phyloP scores from a whole-genome alignment of 2,888 invertebrate genomes.

The Tricholauxania praeusta region DNA sequence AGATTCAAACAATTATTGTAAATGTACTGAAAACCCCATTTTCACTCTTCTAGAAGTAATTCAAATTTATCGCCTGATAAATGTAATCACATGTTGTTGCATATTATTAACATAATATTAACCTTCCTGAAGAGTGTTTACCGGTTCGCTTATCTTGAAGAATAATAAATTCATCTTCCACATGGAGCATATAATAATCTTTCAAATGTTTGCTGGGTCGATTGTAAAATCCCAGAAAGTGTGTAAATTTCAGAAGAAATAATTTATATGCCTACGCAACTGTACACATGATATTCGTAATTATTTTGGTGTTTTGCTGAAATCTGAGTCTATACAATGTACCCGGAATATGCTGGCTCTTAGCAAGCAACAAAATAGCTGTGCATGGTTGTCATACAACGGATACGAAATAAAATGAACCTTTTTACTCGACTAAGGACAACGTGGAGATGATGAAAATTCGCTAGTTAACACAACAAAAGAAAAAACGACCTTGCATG shows the following conservation, averaged over 20 bases:
- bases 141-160: no score
- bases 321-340: constrained; percentile 25
- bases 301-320: not conserved
- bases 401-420: constrained; percentile 3
- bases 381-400: not conserved
- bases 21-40: no score
- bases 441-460: not conserved
- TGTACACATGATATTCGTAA: constrained; percentile 5
- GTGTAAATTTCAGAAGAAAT: not conserved
- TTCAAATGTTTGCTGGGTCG: no score
- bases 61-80: no score
- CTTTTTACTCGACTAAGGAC: not conserved
- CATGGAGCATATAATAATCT: no score
- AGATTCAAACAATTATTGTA: no score
- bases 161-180: no score
- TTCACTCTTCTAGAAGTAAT: no score
- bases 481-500: constrained; percentile 2
- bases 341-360: constrained; percentile 10
- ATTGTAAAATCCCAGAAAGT: not conserved
- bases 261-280: constrained; percentile 17
- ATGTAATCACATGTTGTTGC: no score
- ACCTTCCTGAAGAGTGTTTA: no score
- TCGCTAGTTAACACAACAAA: not conserved
- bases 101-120: no score
- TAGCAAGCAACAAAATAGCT: not conserved